Base-by-base conservation (phyloP, 2,797 vertebrate species). In the Periophthalmus magnuspinnatus region DNA sequence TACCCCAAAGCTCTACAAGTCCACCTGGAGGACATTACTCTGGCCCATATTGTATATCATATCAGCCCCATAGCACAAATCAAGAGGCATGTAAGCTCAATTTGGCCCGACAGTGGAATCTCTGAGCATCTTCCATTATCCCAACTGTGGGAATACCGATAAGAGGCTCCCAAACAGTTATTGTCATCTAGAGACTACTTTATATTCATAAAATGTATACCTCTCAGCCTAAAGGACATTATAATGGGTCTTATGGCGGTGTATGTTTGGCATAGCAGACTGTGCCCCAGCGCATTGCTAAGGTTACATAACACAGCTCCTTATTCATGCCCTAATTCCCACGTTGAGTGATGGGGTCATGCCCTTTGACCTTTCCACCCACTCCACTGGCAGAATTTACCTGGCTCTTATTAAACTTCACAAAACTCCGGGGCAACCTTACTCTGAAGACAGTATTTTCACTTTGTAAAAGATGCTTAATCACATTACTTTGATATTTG, bases 281-380 rank as follows among this genome's bases (percentile, higher is more conserved):
- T 62, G 52, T 59, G 34, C 68, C 28, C 62, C 60, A 54, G 59
- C 56, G 14, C 45, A 72, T 85, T 63, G 24, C 68, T 72, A 47
- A 45, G 71, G 72, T 81, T 80, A 84, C 77, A 69, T 77, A 85
- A 85, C 54, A 79, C 28, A 19, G 32, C 68, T 34, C 56, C 55
- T 65, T 76, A 74, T 80, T 76, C 70, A 68, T 74, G 45, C 63
- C 65, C 67, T 58, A 71, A 73, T 76, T 82, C 77, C 65, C 66
- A 68, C 19, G 50, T 56, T 41, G 77, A 82, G 54, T 80, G 75
- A 82, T 71, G 10, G 47, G 54, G 81, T 81, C 79, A 7, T 17
- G 76, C 70, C 81, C 32, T 75, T 17, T 77, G 79, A 77, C 78
- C 64, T 50, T 19, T 14, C 24, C 22, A 19, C 48, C 36, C 41